Evolutionary conservation across 2,797 vertebrate genomes (phyloP).

Genomic region (Ispidina lecontei): DNA sequence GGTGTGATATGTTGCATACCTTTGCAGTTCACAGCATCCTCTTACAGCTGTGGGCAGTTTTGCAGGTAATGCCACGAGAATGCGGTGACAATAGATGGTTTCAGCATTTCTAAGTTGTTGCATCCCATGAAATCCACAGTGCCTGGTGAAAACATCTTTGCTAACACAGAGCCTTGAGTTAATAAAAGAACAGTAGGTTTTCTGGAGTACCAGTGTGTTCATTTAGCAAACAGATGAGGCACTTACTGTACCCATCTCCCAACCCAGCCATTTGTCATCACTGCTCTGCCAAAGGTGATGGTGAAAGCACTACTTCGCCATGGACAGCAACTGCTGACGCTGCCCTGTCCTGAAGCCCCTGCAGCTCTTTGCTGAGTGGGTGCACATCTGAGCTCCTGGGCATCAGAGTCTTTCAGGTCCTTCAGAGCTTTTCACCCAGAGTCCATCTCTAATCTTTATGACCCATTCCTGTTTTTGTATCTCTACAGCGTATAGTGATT

Average conservation of each 20-base stretch:
- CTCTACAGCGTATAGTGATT: constrained; percentile 90
- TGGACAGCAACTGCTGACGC: constrained; percentile 11
- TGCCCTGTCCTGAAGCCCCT: not conserved
- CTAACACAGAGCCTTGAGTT: constrained; percentile 9
- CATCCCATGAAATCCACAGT: not conserved
- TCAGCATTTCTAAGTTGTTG: not conserved
- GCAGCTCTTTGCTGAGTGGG: constrained; percentile 14
- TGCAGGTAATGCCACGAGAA: not conserved
- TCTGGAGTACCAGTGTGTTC: not conserved
- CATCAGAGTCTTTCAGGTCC: not conserved
- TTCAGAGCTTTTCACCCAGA: not conserved
- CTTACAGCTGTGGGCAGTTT: not conserved
- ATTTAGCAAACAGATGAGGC: constrained; percentile 44
- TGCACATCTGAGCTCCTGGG: not conserved
- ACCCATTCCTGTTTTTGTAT: not conserved
- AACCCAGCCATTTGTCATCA: constrained; percentile 2
- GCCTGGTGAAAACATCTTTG: not conserved
- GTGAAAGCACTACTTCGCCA: not conserved
- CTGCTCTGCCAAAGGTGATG: not conserved
- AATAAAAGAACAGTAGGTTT: constrained; percentile 11
- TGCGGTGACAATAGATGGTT: not conserved
- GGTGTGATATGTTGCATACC: not conserved
- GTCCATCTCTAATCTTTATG: not conserved
- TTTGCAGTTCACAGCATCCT: not conserved
- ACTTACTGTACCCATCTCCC: not conserved